A percentile compares a stretch with the other conserved stretches of the same genome.
Evolutionary conservation across 2,888 invertebrate genomes (phyloP).

Genomic region (Melipona bicolor): DNA sequence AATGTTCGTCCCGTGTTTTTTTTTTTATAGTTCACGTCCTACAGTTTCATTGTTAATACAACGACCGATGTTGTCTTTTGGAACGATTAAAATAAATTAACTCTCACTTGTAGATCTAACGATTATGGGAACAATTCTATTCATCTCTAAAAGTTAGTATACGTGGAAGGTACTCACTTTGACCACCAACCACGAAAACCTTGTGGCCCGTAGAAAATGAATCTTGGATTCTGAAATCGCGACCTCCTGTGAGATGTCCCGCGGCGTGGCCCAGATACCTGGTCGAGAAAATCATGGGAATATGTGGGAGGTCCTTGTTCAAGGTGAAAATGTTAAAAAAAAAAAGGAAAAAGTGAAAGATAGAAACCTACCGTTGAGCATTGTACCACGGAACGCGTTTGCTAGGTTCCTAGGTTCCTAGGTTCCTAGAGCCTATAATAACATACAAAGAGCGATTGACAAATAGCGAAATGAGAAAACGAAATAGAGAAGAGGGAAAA

Average conservation of each 20-base stretch:
- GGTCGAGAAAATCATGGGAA: slow-evolving; percentile 53
- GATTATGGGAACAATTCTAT: too few species aligned
- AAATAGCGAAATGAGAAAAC: neutral
- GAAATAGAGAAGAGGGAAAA: neutral
- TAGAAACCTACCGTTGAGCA: slow-evolving; percentile 17
- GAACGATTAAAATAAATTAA: too few species aligned
- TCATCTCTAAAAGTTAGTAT: too few species aligned
- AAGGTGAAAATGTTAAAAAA: slow-evolving; percentile 4
- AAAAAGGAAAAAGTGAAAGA: neutral
- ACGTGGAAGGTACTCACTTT: too few species aligned
- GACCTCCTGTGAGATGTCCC: slow-evolving; percentile 50
- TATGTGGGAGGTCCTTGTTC: slow-evolving; percentile 72
- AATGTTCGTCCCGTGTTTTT: too few species aligned
- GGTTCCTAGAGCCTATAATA: neutral
- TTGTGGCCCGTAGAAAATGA: slow-evolving; percentile 21
- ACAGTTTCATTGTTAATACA: too few species aligned
- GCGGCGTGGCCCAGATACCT: slow-evolving; percentile 64
- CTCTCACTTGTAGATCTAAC: too few species aligned
- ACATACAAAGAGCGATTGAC: neutral
- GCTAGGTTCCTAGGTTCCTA: too few species aligned
- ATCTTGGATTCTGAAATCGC: slow-evolving; percentile 43
- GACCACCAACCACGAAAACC: too few species aligned
- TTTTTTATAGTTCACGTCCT: too few species aligned
- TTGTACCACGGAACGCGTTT: slow-evolving; percentile 1
- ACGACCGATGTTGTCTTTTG: too few species aligned